These are phyloP conservation scores for Sebastes cheni DNA, from an alignment of 2,797 vertebrate species.

Conservation along the genomic window DNA sequence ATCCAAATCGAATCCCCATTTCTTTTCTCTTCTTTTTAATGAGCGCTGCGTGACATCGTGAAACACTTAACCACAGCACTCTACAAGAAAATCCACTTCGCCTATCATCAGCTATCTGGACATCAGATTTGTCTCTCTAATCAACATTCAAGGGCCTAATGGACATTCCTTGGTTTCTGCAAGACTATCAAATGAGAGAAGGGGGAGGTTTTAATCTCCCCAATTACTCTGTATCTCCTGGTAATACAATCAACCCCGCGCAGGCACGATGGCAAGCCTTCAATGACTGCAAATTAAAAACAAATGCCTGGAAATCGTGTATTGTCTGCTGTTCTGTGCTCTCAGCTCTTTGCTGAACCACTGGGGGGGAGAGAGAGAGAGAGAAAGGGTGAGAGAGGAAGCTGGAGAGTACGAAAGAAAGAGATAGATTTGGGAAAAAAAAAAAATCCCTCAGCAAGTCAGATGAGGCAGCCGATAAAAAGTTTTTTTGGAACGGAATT, in stretches of 20 bases:
- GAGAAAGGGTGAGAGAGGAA: background rate
- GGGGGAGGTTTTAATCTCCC: conserved; percentile 69
- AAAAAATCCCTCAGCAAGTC: conserved; percentile 46
- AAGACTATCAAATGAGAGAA: conserved; percentile 64
- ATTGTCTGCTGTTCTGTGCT: conserved; percentile 34
- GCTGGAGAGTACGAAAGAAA: conserved; percentile 4
- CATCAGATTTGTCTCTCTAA: conserved; percentile 71
- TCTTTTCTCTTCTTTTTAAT: background rate
- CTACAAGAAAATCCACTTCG: conserved; percentile 47
- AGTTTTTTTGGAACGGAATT: conserved; percentile 58
- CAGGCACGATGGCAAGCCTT: conserved; percentile 48
- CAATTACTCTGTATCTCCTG: conserved; percentile 68
- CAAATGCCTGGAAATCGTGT: conserved; percentile 58
- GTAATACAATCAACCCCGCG: conserved; percentile 67
- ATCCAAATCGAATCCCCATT: conserved; percentile 33
- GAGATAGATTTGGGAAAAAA: conserved; percentile 16
- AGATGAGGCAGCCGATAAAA: conserved; percentile 67
- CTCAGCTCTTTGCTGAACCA: conserved; percentile 15
- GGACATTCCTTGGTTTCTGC: conserved; percentile 64
- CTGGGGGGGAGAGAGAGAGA: background rate
- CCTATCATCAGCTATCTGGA: conserved; percentile 69
- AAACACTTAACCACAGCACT: conserved; percentile 47
- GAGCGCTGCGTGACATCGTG: conserved; percentile 46
- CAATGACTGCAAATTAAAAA: conserved; percentile 71
- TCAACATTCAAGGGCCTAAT: conserved; percentile 67